These are phyloP conservation scores for Zaprionus ornatus DNA, from an alignment of 1,140 invertebrate species.

Conservation along the genomic window DNA sequence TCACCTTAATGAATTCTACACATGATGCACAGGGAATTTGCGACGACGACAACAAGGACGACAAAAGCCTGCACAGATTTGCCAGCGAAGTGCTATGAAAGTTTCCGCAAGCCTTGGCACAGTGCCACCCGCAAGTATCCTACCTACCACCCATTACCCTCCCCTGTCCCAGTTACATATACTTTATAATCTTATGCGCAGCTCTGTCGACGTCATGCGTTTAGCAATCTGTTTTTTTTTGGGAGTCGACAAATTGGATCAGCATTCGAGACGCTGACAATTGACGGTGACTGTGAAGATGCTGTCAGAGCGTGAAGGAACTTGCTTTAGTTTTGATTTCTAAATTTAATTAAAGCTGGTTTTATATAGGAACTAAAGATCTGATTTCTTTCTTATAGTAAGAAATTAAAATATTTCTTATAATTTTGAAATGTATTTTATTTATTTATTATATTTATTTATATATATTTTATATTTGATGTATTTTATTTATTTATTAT, in stretches of 20 bases:
- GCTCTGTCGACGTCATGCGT: conserved; percentile 59
- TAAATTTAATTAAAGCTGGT: neutral
- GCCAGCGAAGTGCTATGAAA: conserved; percentile 65
- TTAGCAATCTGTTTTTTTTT: conserved; percentile 40
- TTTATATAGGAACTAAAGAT: no score
- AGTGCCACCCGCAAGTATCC: conserved; percentile 14
- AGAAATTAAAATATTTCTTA: no score
- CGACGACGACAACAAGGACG: conserved; percentile 10
- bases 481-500: no score
- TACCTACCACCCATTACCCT: conserved; percentile 5
- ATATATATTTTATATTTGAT: no score
- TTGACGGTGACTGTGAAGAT: conserved; percentile 6
- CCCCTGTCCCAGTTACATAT: conserved; percentile 42
- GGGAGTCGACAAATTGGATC: conserved; percentile 16
- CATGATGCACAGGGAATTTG: conserved; percentile 77
- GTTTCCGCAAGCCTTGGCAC: conserved; percentile 55
- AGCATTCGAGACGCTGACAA: conserved; percentile 5
- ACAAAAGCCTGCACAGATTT: conserved; percentile 80
- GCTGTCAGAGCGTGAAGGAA: neutral
- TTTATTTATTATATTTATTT: no score
- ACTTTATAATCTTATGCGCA: conserved; percentile 77
- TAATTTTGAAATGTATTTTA: no score
- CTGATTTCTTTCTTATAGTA: no score
- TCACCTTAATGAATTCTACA: conserved; percentile 82
- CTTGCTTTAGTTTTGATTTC: neutral